These are phyloP conservation scores for Manis crassicaudata DNA, from an alignment of 2,797 vertebrate species.

Conservation along the genomic window DNA sequence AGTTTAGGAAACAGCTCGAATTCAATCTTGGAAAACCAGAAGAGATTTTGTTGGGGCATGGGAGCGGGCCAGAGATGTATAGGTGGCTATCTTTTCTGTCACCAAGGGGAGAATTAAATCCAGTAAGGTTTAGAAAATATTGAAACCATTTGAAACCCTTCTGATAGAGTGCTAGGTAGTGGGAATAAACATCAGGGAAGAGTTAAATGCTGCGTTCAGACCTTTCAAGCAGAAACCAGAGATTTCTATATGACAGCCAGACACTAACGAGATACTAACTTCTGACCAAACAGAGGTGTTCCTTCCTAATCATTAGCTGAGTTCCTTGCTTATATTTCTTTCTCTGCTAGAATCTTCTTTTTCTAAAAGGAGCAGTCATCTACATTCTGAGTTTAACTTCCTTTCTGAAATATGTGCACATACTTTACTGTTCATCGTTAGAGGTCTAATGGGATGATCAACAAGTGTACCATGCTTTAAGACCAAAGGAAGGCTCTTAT, in stretches of 20 bases:
- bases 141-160: background rate
- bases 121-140: background rate
- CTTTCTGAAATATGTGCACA: background rate
- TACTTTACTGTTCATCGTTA: background rate
- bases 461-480: background rate
- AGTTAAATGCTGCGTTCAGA: background rate
- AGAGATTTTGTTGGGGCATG: background rate
- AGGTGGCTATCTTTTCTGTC: background rate
- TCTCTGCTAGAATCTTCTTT: background rate
- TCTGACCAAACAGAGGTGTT: background rate
- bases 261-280: background rate
- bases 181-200: background rate
- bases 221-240: constrained; percentile 1
- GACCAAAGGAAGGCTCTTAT: background rate
- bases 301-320: background rate
- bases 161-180: background rate
- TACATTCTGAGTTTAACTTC: background rate
- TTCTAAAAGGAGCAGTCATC: background rate
- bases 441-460: background rate
- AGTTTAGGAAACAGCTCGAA: background rate
- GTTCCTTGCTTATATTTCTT: background rate
- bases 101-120: background rate
- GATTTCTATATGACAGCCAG: background rate
- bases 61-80: background rate
- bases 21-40: background rate